Base-by-base conservation (phyloP, 1,140 invertebrate genomes). In the Diachasma alloeum region DNA sequence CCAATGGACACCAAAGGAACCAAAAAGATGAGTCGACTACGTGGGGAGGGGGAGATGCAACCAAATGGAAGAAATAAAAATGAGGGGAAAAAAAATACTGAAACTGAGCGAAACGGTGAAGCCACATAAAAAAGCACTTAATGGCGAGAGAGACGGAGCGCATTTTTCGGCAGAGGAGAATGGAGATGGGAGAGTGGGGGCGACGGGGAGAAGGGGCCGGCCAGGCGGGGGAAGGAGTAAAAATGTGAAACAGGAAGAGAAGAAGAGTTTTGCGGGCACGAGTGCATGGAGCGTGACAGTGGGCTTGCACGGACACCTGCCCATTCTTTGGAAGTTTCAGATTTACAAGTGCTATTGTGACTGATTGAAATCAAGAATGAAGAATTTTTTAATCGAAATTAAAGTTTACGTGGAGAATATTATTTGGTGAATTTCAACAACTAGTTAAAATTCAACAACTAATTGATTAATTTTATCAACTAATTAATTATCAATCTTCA, bases 211-310 rank as follows among this genome's bases (percentile, higher is more conserved):
- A 44, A 63, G 69, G 74, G 53, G 69, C 42, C 68, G 39, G 67
- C 22, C 13, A 24, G 67, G 63, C 46, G 39, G 24, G 63, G n/a
- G 22, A 26, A 11, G 19, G 48, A 79, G 81, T 80, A 73, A 81
- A 78, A 74, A 83, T 69, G 53, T 71, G 76, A 83, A 72, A 68
- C 56, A 68, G 79, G 80, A 75, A 78, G 79, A 79, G 17, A 15
- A 17, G 79, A 81, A 80, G 82, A 86, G 81, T 82, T 79, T 84
- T 85, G 86, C 83, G 82, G 82, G 83, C 84, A 87, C 86, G 87
- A 84, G 86, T 86, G 87, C 87, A 87, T 78, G 77, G 76, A 88
- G 88, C 88, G 87, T 89, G 88, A 89, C 88, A 89, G 87, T 88
- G 87, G 87, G 83, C 86, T 86, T 85, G 75, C 75, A 82, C 72